phyloP scores from a whole-genome alignment of 2,797 vertebrate species.

The Hozukius guyotensis region DNA sequence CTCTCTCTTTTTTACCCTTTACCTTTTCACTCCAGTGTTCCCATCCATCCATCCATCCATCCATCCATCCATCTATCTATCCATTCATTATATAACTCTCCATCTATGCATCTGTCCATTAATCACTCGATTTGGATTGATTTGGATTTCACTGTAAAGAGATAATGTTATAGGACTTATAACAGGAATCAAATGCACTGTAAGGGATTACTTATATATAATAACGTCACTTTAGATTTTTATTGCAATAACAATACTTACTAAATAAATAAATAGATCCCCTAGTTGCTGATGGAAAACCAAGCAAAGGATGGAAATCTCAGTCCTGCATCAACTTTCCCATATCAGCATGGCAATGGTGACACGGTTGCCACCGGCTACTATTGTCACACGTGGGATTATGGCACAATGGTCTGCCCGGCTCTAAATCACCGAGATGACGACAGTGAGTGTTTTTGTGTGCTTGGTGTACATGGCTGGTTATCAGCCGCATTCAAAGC shows the following conservation, averaged over 20 bases:
- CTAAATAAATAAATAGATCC: not conserved
- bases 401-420: conserved; percentile 44
- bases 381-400: conserved; percentile 53
- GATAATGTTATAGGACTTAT: not conserved
- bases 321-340: conserved; percentile 19
- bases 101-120: not conserved
- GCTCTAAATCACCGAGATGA: conserved; percentile 58
- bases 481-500: conserved; percentile 60
- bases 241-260: not conserved
- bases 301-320: conserved; percentile 13
- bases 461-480: conserved; percentile 55
- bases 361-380: conserved; percentile 56
- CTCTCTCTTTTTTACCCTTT: not conserved
- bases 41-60: not conserved
- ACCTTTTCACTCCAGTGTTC: not conserved
- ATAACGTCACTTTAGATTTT: not conserved
- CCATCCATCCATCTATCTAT: not conserved
- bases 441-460: conserved; percentile 48
- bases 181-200: not conserved
- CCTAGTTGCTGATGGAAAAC: not conserved
- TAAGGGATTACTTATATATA: not conserved
- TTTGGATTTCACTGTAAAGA: not conserved
- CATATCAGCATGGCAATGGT: conserved; percentile 30
- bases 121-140: not conserved
- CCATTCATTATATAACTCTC: not conserved